A percentile compares a stretch with the other conserved stretches of the same genome.
phyloP scores from a whole-genome alignment of 1,140 invertebrate genomes.

The Periplaneta americana region DNA sequence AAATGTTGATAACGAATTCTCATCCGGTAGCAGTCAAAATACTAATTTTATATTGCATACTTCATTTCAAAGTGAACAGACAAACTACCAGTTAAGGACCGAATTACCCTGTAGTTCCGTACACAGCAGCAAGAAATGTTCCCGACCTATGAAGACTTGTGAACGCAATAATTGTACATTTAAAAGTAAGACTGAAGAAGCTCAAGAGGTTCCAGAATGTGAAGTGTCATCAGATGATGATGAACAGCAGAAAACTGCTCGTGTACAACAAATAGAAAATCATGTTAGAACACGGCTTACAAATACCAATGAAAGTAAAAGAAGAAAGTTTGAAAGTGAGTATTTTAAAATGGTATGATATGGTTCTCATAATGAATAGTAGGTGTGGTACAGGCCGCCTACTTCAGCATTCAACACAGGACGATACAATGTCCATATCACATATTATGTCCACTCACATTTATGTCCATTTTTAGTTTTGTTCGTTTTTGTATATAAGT shows the following conservation, averaged over 20 bases:
- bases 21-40: neutral
- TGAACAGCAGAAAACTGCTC: neutral
- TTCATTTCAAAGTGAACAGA: neutral
- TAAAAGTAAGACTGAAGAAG: neutral
- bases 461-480: too few species aligned
- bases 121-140: neutral
- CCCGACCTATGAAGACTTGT: neutral
- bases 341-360: too few species aligned
- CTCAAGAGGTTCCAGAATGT: slow-evolving; percentile 2
- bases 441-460: too few species aligned
- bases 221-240: neutral
- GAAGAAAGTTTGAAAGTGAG: neutral
- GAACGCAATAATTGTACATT: neutral
- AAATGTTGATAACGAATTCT: neutral
- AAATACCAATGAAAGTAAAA: neutral
- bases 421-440: too few species aligned
- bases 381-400: too few species aligned
- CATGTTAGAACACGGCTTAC: neutral
- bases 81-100: too few species aligned
- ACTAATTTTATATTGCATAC: neutral
- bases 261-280: neutral
- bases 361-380: too few species aligned
- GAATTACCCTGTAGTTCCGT: too few species aligned
- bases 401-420: too few species aligned
- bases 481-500: too few species aligned